Percentiles rank a stretch among this genome's conserved stretches.
phyloP scores from a whole-genome alignment of 2,888 invertebrate genomes.

The Phortica magna region DNA sequence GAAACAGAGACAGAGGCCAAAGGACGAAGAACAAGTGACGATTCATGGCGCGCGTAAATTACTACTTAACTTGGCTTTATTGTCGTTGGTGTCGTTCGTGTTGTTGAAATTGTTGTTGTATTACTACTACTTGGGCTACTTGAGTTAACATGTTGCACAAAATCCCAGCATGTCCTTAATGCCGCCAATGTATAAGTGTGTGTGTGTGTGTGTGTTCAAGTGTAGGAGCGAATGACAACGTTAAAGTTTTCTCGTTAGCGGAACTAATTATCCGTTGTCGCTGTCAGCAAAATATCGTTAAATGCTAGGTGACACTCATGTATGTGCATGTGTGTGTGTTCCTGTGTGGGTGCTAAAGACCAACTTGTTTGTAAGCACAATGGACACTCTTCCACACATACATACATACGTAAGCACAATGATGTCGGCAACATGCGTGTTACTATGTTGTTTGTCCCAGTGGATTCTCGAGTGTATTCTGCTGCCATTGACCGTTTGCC shows the following conservation, averaged over 20 bases:
- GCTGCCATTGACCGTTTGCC: slow-evolving; percentile 17
- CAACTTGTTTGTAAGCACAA: slow-evolving; percentile 35
- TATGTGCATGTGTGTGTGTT: slow-evolving; percentile 29
- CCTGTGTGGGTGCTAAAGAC: slow-evolving; percentile 40
- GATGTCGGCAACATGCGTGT: slow-evolving; percentile 16
- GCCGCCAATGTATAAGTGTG: slow-evolving; percentile 12
- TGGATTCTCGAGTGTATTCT: neutral
- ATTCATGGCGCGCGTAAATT: slow-evolving; percentile 30
- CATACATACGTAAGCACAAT: neutral
- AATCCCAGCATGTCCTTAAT: slow-evolving; percentile 57
- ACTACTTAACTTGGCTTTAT: slow-evolving; percentile 44
- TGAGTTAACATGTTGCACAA: slow-evolving; percentile 69
- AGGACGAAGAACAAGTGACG: slow-evolving; percentile 26
- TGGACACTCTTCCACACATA: neutral
- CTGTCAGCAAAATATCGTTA: slow-evolving; percentile 72
- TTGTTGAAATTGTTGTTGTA: slow-evolving; percentile 49
- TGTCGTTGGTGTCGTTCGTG: slow-evolving; percentile 48
- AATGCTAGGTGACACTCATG: slow-evolving; percentile 64
- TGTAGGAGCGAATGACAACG: slow-evolving; percentile 45
- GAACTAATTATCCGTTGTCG: slow-evolving; percentile 74
- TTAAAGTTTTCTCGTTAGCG: slow-evolving; percentile 75
- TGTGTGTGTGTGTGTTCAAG: neutral
- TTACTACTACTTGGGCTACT: slow-evolving; percentile 46
- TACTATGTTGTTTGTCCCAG: slow-evolving; percentile 23
- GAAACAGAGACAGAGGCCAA: slow-evolving; percentile 31